These are phyloP conservation scores for Gobio occitaniae DNA, from an alignment of 2,797 vertebrate species.

Conservation along the genomic window DNA sequence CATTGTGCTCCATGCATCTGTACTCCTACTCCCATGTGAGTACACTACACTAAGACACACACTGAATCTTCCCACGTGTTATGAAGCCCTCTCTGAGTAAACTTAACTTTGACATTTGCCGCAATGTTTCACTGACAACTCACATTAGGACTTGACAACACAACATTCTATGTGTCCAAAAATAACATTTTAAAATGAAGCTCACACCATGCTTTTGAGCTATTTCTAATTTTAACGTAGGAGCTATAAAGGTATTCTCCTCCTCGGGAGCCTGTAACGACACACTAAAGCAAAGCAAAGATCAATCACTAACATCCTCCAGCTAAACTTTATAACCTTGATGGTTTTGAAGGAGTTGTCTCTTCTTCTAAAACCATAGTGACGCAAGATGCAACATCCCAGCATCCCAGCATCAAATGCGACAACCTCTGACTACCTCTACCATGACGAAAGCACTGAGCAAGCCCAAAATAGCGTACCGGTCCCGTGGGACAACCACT, in stretches of 20 bases:
- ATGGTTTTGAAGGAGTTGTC: slow-evolving; percentile 50
- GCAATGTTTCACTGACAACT: slow-evolving; percentile 15
- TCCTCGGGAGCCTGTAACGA: not conserved
- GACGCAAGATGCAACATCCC: slow-evolving; percentile 57
- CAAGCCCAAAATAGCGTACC: slow-evolving; percentile 55
- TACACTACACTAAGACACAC: slow-evolving; percentile 24
- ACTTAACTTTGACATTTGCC: slow-evolving; percentile 12
- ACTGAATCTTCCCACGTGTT: slow-evolving; percentile 8
- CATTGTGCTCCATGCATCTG: slow-evolving; percentile 30
- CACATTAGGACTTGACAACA: not conserved
- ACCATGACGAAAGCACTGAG: slow-evolving; percentile 59
- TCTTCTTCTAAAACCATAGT: slow-evolving; percentile 51
- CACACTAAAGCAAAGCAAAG: slow-evolving; percentile 14
- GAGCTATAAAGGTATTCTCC: slow-evolving; percentile 17
- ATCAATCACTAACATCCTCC: slow-evolving; percentile 45
- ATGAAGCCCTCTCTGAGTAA: not conserved
- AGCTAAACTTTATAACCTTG: slow-evolving; percentile 54
- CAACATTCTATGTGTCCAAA: not conserved
- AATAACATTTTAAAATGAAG: not conserved
- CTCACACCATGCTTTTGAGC: not conserved
- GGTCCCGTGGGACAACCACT: slow-evolving; percentile 55
- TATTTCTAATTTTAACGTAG: slow-evolving; percentile 7
- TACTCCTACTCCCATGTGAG: slow-evolving; percentile 32
- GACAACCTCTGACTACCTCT: slow-evolving; percentile 58
- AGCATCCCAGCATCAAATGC: slow-evolving; percentile 58